Conservation (phyloP, 2,797 vertebrate genomes). For the Adelosebastes latens region DNA sequence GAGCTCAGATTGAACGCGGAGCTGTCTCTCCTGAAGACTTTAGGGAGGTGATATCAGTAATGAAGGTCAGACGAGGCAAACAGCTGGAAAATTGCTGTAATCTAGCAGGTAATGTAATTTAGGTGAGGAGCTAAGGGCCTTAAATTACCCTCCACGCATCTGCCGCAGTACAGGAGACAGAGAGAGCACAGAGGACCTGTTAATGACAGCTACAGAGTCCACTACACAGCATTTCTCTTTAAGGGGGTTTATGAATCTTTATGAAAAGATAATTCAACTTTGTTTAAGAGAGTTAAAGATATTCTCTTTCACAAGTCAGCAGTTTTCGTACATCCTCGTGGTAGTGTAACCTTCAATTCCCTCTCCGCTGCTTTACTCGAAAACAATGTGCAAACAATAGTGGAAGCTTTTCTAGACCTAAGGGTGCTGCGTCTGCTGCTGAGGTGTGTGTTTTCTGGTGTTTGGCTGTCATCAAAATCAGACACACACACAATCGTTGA, state of each 20-base stretch:
- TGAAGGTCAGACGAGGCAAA: conserved; percentile 75
- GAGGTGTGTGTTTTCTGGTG: not conserved
- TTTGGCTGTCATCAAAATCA: conserved; percentile 8
- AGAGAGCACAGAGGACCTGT: conserved; percentile 3
- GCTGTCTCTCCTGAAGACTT: conserved; percentile 48
- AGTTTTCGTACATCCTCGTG: not conserved
- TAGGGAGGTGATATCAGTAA: conserved; percentile 53
- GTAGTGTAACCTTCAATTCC: conserved; percentile 1
- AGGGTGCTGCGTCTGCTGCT: conserved; percentile 6
- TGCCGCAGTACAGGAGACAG: not conserved
- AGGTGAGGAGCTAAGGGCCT: conserved; percentile 59
- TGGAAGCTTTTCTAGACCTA: not conserved
- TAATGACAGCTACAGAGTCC: conserved; percentile 21
- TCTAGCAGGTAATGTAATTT: conserved; percentile 78
- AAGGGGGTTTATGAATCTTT: not conserved
- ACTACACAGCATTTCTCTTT: not conserved
- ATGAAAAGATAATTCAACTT: not conserved
- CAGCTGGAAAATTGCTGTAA: conserved; percentile 77
- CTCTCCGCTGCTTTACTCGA: not conserved
- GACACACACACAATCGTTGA: not conserved
- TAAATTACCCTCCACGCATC: conserved; percentile 53
- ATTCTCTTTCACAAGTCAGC: not conserved
- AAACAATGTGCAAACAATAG: not conserved
- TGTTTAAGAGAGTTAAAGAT: too few species aligned
- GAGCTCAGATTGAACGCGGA: conserved; percentile 52